Percentiles rank a stretch among this genome's conserved stretches.
phyloP scores from a whole-genome alignment of 2,888 invertebrate species.

The Diarsia brunnea region DNA sequence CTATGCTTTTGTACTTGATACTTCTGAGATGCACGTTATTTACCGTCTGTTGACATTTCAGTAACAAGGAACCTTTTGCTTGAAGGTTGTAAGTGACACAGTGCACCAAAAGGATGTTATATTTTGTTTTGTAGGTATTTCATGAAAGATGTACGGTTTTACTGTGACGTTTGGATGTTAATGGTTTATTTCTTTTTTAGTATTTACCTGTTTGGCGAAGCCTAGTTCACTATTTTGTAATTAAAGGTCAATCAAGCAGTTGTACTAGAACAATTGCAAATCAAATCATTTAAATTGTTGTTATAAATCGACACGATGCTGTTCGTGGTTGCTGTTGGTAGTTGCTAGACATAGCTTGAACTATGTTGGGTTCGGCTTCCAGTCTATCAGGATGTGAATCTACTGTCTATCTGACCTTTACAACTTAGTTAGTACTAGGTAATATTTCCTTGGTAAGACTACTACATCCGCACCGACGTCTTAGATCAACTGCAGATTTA shows the following conservation, averaged over 20 bases:
- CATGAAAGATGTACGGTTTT: not conserved
- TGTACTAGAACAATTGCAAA: not conserved
- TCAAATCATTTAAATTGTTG: not conserved
- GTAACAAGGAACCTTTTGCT: not conserved
- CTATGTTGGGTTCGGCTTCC: too few relatives aligned
- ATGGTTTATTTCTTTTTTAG: not conserved
- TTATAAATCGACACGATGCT: not conserved
- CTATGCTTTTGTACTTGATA: conserved; percentile 18
- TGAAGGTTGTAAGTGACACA: not conserved
- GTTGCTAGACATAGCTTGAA: not conserved
- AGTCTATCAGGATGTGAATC: too few relatives aligned
- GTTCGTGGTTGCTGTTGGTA: not conserved
- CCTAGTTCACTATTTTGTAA: not conserved
- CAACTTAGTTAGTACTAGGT: too few relatives aligned
- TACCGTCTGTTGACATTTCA: not conserved
- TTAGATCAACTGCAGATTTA: not conserved
- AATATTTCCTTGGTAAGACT: too few relatives aligned
- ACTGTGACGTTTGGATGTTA: not conserved
- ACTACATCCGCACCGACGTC: not conserved
- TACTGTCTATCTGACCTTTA: too few relatives aligned
- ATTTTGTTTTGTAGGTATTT: not conserved
- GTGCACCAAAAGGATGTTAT: not conserved
- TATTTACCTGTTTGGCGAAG: not conserved
- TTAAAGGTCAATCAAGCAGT: not conserved
- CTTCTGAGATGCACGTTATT: not conserved